Evolutionary conservation across 2,113 vertebrate species (phyloP).

Genomic region (Anser brachyrhynchus): DNA sequence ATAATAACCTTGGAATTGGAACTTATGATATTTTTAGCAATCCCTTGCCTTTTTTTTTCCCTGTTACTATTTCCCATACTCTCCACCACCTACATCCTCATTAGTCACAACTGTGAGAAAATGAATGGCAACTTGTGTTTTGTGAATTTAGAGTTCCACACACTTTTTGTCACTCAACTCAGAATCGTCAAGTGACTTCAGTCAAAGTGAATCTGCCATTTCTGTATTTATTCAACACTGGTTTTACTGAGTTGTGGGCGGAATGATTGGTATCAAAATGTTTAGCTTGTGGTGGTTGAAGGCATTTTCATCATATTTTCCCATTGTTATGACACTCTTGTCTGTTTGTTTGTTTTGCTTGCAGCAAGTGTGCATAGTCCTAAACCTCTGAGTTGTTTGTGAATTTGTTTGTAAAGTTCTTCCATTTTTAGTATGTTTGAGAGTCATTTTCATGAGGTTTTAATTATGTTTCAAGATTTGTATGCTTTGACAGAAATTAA

Average conservation of each 20-base stretch:
- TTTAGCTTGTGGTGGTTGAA: background rate
- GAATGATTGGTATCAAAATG: background rate
- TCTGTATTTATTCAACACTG: background rate
- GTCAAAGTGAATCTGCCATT: background rate
- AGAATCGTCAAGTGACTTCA: background rate
- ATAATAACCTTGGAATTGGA: background rate
- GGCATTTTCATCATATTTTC: background rate
- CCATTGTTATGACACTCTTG: background rate
- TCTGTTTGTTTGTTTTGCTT: background rate
- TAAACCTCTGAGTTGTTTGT: background rate
- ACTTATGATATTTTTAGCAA: background rate
- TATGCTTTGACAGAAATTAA: background rate
- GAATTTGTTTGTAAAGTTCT: background rate
- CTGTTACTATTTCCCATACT: background rate
- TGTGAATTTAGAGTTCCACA: background rate
- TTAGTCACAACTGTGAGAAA: constrained; percentile 10
- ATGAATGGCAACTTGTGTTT: background rate
- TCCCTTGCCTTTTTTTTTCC: background rate
- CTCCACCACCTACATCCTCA: background rate
- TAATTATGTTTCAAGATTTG: background rate
- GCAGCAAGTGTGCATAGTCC: background rate
- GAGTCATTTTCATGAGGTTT: background rate
- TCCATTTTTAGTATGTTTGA: background rate
- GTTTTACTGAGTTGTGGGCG: background rate
- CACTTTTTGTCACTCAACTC: background rate